phyloP scores from a whole-genome alignment of 1,140 invertebrate species.

The Hormaphis cornu region DNA sequence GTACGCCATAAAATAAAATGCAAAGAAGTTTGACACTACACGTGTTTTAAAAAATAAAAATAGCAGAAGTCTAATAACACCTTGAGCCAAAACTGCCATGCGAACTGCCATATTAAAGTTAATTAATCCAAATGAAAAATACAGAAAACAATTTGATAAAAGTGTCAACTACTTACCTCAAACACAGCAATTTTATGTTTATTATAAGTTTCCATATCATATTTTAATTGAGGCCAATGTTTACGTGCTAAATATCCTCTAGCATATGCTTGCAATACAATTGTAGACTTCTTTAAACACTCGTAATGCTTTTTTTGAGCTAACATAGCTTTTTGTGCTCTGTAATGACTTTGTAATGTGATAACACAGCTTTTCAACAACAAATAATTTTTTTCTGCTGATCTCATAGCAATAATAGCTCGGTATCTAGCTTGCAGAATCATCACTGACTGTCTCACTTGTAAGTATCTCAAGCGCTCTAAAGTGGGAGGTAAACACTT shows the following conservation, averaged over 20 bases:
- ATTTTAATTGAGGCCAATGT: background rate
- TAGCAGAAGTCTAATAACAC: background rate
- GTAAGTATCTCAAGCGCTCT: slow-evolving; percentile 41
- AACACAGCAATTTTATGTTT: background rate
- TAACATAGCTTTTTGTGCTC: slow-evolving; percentile 37
- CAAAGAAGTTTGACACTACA: too few relatives aligned
- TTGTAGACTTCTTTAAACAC: background rate
- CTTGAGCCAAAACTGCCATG: background rate
- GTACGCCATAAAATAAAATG: background rate
- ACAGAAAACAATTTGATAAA: background rate
- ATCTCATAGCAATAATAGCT: slow-evolving; percentile 38
- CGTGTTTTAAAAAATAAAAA: too few relatives aligned
- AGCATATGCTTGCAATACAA: background rate
- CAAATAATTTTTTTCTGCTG: slow-evolving; percentile 13
- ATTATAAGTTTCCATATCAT: background rate
- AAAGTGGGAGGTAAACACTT: background rate
- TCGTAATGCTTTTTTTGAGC: slow-evolving; percentile 39
- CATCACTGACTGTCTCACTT: slow-evolving; percentile 41
- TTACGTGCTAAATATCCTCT: background rate
- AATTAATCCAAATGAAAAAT: background rate
- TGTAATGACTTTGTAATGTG: slow-evolving; percentile 50
- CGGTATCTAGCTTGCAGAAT: slow-evolving; percentile 46
- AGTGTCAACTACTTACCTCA: background rate
- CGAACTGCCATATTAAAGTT: background rate
- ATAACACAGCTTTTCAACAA: slow-evolving; percentile 45